These are phyloP conservation scores for Fragum whitleyi DNA, from an alignment of 2,888 invertebrate species.

Conservation along the genomic window DNA sequence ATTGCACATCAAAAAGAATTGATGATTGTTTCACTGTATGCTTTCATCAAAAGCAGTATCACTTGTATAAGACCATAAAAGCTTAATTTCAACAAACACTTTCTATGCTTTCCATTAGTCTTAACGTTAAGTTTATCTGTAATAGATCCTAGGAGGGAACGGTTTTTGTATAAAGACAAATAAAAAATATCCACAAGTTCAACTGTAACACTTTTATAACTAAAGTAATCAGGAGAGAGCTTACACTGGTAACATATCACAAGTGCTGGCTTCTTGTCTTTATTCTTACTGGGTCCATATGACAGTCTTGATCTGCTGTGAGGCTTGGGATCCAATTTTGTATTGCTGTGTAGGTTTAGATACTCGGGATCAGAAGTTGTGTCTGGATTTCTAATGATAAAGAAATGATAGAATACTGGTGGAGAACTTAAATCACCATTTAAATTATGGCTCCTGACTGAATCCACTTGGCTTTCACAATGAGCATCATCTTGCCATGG, in stretches of 20 bases:
- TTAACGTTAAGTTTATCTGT: constrained; percentile 12
- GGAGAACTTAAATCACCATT: neutral
- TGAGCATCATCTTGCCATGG: constrained; percentile 18
- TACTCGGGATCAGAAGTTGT: constrained; percentile 29
- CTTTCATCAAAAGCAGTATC: neutral
- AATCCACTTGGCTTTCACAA: neutral
- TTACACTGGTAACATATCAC: constrained; percentile 5
- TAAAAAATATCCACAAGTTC: constrained; percentile 17
- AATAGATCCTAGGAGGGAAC: neutral
- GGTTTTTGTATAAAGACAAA: neutral
- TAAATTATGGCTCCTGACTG: no score
- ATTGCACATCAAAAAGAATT: neutral
- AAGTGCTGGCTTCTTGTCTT: neutral
- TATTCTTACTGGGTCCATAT: neutral
- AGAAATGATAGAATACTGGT: neutral
- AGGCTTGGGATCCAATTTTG: neutral
- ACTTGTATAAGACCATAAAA: constrained; percentile 22
- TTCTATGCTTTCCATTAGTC: constrained; percentile 54
- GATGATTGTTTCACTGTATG: neutral
- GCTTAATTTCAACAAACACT: constrained; percentile 42
- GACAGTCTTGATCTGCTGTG: no score
- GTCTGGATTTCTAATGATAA: constrained; percentile 6
- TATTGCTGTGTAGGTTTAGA: constrained; percentile 41
- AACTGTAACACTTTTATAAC: neutral
- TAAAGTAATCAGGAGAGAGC: neutral